phyloP scores from a whole-genome alignment of 2,888 invertebrate species.

The Nezara viridula region DNA sequence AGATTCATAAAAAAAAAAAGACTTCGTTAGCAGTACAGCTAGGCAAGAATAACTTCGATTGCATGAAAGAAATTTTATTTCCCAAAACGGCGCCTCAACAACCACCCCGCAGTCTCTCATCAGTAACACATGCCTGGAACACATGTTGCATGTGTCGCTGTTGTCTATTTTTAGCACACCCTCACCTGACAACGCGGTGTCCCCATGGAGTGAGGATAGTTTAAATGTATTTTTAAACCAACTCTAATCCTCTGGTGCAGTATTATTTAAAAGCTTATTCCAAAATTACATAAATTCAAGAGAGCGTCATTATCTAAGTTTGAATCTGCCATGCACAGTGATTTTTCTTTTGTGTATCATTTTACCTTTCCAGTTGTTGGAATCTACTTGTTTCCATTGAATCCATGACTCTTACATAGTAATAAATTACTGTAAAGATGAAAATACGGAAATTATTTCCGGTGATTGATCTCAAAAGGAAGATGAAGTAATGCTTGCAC shows the following conservation, averaged over 20 bases:
- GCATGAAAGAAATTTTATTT: background rate
- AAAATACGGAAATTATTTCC: slow-evolving; percentile 1
- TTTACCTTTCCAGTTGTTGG: background rate
- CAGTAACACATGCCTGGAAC: slow-evolving; percentile 11
- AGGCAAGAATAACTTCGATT: background rate
- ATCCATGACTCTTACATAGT: slow-evolving; percentile 4
- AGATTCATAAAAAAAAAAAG: background rate
- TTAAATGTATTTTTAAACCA: background rate
- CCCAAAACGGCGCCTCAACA: background rate
- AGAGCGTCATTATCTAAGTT: background rate
- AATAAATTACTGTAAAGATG: slow-evolving; percentile 24
- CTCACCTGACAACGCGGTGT: background rate
- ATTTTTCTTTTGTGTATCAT: background rate
- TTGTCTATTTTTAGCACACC: slow-evolving; percentile 27
- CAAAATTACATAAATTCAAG: background rate
- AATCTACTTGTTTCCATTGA: background rate
- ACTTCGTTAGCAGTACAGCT: background rate
- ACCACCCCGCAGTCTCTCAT: background rate
- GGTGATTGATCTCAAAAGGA: background rate
- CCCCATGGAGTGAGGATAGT: background rate
- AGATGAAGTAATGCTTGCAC: background rate
- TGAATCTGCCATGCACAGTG: background rate
- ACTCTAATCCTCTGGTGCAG: background rate
- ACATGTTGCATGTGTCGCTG: slow-evolving; percentile 43
- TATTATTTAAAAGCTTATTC: background rate